Evolutionary conservation across 2,113 vertebrate genomes (phyloP), one percentile per base, ranked within the genome.

Genomic region (Cynoglossus semilaevis): DNA sequence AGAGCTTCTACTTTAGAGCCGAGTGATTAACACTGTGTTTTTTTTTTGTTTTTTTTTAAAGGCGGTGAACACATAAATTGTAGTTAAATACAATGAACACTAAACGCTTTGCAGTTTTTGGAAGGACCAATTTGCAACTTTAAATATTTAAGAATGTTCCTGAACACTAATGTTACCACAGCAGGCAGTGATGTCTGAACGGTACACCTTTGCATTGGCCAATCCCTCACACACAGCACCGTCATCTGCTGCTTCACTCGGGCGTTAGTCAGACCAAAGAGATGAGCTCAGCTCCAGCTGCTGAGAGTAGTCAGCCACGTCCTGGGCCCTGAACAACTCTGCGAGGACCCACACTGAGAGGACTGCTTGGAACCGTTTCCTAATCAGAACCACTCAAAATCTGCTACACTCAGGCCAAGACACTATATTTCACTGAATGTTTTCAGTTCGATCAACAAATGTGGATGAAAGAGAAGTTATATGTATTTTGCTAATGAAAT

Each of bases 221-320:
- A 63, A 59, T 52, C 75, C 48, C 59, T 47, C 73, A 65, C 61
- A 40, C 34, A 36, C 54, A 47, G 22, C 62, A 63, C 72, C 56
- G 55, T 77, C 68, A 86, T 89, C 88, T 87, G 86, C 78, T 87
- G 74, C 82, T 85, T 71, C 67, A 15, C 77, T 89, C 77, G 87
- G 70, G 63, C 58, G 66, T 63, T 74, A 85, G 66, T 84, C 74
- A 74, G 72, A 57, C 67, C 78, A 11, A 29, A 8, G 70, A 54
- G 70, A 68, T 78, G 73, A 79, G 72, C 79, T 81, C 77, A 74
- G 77, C 64, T 87, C 74, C 80, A 87, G 83, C 87, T 88, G 72
- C 72, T 44, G 67, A 84, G 71, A 16, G 59, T 81, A 79, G 68
- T 68, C 55, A 50, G 67, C 78, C 80, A 36, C 67, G 50, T 64